phyloP scores from a whole-genome alignment of 1,140 invertebrate species.

The Danaus plexippus region DNA sequence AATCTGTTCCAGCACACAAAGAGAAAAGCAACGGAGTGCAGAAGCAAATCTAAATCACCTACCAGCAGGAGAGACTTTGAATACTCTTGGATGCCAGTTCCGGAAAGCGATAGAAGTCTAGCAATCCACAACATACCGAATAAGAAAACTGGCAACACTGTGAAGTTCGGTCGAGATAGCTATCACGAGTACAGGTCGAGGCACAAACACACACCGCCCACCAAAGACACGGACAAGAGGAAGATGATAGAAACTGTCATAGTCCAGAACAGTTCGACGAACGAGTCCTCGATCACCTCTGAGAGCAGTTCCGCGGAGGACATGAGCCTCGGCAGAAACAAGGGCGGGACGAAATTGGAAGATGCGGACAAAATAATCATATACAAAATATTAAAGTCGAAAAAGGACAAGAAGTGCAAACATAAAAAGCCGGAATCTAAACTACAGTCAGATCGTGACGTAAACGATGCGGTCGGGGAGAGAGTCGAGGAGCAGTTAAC shows the following conservation, averaged over 20 bases:
- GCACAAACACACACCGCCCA: conserved; percentile 60
- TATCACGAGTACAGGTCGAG: conserved; percentile 62
- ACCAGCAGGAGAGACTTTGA: conserved; percentile 34
- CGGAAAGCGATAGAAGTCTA: conserved; percentile 47
- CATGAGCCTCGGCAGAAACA: conserved; percentile 19
- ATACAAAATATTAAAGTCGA: conserved; percentile 53
- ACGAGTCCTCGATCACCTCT: conserved; percentile 26
- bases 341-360: conserved; percentile 23
- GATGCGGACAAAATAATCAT: conserved; percentile 57
- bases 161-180: conserved; percentile 52
- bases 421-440: conserved; percentile 9
- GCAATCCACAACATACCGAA: conserved; percentile 50
- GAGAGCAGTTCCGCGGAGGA: conserved; percentile 43
- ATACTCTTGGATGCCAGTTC: conserved; percentile 64
- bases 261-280: conserved; percentile 25
- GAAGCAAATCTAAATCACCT: conserved; percentile 39
- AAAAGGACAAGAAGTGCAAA: conserved; percentile 31
- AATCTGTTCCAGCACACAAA: conserved; percentile 25
- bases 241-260: conserved; percentile 36
- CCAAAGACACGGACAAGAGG: conserved; percentile 39
- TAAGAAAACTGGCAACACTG: conserved; percentile 40
- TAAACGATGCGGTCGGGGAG: background rate
- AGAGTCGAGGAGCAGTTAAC: conserved; percentile 1
- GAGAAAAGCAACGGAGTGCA: conserved; percentile 17
- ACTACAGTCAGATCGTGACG: background rate